These are phyloP conservation scores for Nycteola revayana DNA, from an alignment of 2,888 invertebrate genomes.

Conservation along the genomic window DNA sequence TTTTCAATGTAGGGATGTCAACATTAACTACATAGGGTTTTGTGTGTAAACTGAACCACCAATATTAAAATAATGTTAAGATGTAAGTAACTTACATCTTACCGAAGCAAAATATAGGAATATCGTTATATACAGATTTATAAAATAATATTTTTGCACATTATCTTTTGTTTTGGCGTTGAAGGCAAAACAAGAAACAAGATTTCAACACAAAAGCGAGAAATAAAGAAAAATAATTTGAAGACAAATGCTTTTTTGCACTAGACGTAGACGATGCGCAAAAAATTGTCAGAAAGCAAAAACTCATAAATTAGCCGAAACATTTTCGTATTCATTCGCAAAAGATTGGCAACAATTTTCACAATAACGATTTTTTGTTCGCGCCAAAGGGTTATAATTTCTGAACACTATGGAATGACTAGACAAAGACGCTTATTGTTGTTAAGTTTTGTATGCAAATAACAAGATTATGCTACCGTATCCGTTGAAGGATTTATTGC, in stretches of 20 bases:
- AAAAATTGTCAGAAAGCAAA: conserved; percentile 31
- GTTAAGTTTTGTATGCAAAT: conserved; percentile 73
- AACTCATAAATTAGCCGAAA: conserved; percentile 43
- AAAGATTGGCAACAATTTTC: conserved; percentile 24
- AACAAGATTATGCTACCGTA: conserved; percentile 77
- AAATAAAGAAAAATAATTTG: conserved; percentile 4
- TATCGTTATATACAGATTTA: too few relatives aligned
- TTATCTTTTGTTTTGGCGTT: too few relatives aligned
- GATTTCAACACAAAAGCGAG: too few relatives aligned
- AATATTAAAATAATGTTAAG: too few relatives aligned
- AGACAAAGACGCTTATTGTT: conserved; percentile 63
- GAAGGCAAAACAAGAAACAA: too few relatives aligned
- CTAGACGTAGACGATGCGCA: conserved; percentile 20
- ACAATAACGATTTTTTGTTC: conserved; percentile 46
- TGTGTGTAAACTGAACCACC: too few relatives aligned
- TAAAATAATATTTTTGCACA: too few relatives aligned
- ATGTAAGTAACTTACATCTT: too few relatives aligned
- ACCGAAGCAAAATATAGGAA: too few relatives aligned
- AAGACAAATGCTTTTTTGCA: conserved; percentile 8
- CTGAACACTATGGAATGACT: conserved; percentile 43
- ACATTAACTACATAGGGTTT: too few relatives aligned
- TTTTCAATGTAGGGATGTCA: too few relatives aligned
- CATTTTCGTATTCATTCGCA: conserved; percentile 33
- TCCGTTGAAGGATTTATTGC: conserved; percentile 53
- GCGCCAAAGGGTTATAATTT: conserved; percentile 67